Evolutionary conservation across 1,140 invertebrate genomes (phyloP).

Genomic region (Cyclina sinensis): DNA sequence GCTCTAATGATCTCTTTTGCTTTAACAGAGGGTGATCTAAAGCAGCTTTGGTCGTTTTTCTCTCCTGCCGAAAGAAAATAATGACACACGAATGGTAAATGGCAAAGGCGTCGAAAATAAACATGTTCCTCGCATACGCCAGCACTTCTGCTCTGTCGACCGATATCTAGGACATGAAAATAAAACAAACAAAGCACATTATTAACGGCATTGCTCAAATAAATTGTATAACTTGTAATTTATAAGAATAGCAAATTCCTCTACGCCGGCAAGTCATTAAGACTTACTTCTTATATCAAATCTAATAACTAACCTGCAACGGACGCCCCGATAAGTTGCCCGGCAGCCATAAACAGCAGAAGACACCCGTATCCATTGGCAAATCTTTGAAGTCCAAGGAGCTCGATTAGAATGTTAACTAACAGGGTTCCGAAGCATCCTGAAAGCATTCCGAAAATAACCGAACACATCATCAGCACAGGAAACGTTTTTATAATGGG

Average conservation of each 20-base stretch:
- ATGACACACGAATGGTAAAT: not conserved
- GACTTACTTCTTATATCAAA: too few species aligned
- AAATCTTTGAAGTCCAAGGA: slow-evolving; percentile 70
- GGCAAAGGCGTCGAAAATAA: not conserved
- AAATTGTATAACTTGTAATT: too few species aligned
- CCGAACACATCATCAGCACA: slow-evolving; percentile 57
- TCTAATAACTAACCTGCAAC: slow-evolving; percentile 67
- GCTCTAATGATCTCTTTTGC: not conserved
- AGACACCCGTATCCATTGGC: slow-evolving; percentile 74
- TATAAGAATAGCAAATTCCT: too few species aligned
- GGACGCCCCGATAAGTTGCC: slow-evolving; percentile 70
- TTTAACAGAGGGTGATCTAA: not conserved
- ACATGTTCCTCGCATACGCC: not conserved
- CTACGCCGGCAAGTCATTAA: too few species aligned
- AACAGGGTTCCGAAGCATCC: slow-evolving; percentile 72
- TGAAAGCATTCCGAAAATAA: slow-evolving; percentile 73
- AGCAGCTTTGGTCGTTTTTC: not conserved
- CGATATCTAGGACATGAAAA: not conserved
- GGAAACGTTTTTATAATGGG: slow-evolving; percentile 56
- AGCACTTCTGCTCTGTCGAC: not conserved
- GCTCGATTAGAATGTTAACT: slow-evolving; percentile 64
- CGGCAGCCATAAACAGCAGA: slow-evolving; percentile 71
- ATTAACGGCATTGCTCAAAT: too few species aligned
- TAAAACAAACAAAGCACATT: not conserved
- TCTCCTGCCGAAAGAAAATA: slow-evolving; percentile 28